Base-by-base conservation (phyloP, 2,113 vertebrate species). In the Bufo bufo region DNA sequence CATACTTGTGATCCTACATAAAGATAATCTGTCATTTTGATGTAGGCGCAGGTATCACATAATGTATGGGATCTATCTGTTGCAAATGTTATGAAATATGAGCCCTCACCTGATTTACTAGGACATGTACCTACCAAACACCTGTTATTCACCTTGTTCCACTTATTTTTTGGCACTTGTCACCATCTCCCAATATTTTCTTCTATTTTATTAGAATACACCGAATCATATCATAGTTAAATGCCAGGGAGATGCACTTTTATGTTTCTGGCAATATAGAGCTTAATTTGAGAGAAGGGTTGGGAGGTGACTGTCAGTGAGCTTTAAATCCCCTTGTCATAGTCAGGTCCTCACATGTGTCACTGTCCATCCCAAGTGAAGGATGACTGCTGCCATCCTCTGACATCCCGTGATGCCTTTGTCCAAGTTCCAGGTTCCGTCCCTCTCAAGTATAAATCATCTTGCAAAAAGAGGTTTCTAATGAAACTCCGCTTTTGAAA, bases 381-480 rank as follows among this genome's bases (percentile, higher is more conserved):
- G 23, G 58, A 89, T 89, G 82, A 56, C 81, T 78, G 7, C 59
- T n/a, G 81, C 82, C 74, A 78, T 33, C 61, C 82, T 83, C n/a
- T 84, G 81, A 89, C 72, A 89, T 84, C 71, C 87, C 87, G 84
- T 89, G 92, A 93, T 95, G 93, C 93, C 95, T 95, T 93, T 94
- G 92, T 93, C 91, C 91, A 85, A 92, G 90, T 93, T 94, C 92
- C 94, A 95, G 94, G 92, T 94, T 95, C 91, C 93, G 92, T 92
- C 66, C 63, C 91, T 92, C 91, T 93, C 90, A 91, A 91, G 95
- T 93, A 93, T 93, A 96, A 94, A 94, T 95, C 93, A 93, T 90
- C 92, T 89, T 88, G 93, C 91, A 95, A 92, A 91, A 94, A 93
- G 90, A 91, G 88, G 92, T 91, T 92, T 92, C 92, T 93, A 89